A percentile compares a stretch with the other conserved stretches of the same genome.
Evolutionary conservation across 2,888 invertebrate genomes (phyloP).

Genomic region (Ochropleura plecta): DNA sequence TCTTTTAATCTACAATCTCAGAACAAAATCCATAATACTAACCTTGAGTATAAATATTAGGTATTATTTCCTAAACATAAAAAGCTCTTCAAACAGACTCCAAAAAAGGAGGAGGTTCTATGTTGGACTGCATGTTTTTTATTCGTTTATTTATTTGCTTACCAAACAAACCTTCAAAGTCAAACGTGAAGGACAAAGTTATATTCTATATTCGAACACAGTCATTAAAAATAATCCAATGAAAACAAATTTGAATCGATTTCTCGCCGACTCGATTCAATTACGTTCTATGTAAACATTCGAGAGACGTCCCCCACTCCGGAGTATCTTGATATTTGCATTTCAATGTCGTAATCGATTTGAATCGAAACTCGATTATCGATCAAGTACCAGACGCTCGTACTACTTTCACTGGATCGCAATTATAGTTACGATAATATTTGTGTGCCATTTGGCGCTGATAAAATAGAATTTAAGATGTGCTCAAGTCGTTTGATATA

Average conservation of each 20-base stretch:
- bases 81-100: not conserved
- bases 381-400: constrained; percentile 60
- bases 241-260: constrained; percentile 34
- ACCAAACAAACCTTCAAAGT: not conserved
- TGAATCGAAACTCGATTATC: constrained; percentile 67
- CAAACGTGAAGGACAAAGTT: constrained; percentile 8
- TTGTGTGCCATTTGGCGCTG: constrained; percentile 47
- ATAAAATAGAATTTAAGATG: constrained; percentile 34
- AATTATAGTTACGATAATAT: constrained; percentile 62
- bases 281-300: constrained; percentile 66
- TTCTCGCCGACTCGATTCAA: constrained; percentile 42
- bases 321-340: constrained; percentile 67
- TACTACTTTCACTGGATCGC: constrained; percentile 61
- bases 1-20: constrained; percentile 25
- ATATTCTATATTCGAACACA: constrained; percentile 5
- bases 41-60: too few relatives aligned
- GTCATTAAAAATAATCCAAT: constrained; percentile 25
- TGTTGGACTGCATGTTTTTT: not conserved
- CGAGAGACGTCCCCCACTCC: constrained; percentile 58
- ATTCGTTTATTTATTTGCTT: not conserved
- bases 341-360: constrained; percentile 69
- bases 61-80: too few relatives aligned
- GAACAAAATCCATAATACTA: not conserved
- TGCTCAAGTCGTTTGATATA: constrained; percentile 29
- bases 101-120: too few relatives aligned